Conservation (phyloP, 2,113 vertebrate genomes). For the Alethe diademata region DNA sequence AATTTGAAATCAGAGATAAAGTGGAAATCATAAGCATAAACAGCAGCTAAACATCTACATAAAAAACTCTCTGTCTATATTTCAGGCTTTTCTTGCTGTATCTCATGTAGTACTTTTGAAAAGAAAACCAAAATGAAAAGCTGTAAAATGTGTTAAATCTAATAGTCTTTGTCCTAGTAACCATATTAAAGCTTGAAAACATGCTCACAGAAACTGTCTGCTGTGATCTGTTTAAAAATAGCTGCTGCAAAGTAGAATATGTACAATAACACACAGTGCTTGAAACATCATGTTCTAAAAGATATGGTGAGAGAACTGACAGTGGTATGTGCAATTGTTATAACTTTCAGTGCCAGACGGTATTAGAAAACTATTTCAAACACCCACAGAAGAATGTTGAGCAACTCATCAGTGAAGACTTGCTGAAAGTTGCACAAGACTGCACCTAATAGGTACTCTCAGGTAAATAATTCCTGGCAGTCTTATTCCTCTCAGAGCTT, state of each 20-base stretch:
- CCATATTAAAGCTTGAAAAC: neutral
- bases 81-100: neutral
- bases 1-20: neutral
- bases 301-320: neutral
- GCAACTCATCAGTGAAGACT: neutral
- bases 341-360: neutral
- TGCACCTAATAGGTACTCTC: neutral
- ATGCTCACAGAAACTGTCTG: neutral
- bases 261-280: neutral
- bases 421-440: neutral
- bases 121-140: neutral
- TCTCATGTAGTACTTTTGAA: neutral
- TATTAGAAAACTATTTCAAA: neutral
- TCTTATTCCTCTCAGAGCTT: neutral
- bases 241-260: neutral
- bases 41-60: neutral
- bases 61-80: neutral
- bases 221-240: neutral
- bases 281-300: neutral
- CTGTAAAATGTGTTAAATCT: neutral
- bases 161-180: neutral
- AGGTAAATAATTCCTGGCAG: neutral
- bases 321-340: neutral
- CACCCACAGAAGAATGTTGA: neutral
- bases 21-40: neutral